Base-by-base conservation (phyloP, 2,113 vertebrate species). In the Rhinogobius similis region DNA sequence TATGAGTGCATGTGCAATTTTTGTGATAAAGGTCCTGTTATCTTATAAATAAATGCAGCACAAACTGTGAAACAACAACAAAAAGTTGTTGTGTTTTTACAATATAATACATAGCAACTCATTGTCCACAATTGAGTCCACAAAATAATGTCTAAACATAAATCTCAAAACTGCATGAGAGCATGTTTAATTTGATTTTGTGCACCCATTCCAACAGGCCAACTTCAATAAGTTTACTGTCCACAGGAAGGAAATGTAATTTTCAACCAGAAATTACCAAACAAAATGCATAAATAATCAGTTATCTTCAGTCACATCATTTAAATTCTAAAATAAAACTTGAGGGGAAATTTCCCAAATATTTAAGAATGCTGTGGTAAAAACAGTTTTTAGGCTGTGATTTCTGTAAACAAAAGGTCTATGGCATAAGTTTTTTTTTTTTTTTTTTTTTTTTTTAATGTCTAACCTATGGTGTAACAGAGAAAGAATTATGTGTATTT, bases 141-240 rank as follows among this genome's bases (percentile, higher is more conserved):
- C 18, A 50, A 55, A n/a, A 1, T 29, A 24, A 20, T 24, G 36
- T 18, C 13, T 14, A 16, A 48, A 68, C 24, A 36, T 23, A n/a
- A 29, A 9, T 18, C 38, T 26, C 13, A 52, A 12, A 8, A 61
- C 12, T 27, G 55, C 36, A 43, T 63, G 36, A 41, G 36, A 38
- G 13, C 62, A 24, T 39, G 62, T 21, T 43, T 41, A 43, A 79
- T 81, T 16, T 3, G 29, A 81, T 84, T 72, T 76, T 52, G 18
- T 66, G 58, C 36, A 68, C 68, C 16, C 11, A 65, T 72, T 74
- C 76, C 3, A 4, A 64, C 48, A 9, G 63, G 20, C 68, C 50
- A n/a, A 32, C 12, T 29, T 43, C 43, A 78, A 65, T 53, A 26
- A n/a, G 7, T 27, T 72, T 38, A 67, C 20, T 79, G 56, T 76